These are phyloP conservation scores for Suillia variegata DNA, from an alignment of 2,888 invertebrate species.

Conservation along the genomic window DNA sequence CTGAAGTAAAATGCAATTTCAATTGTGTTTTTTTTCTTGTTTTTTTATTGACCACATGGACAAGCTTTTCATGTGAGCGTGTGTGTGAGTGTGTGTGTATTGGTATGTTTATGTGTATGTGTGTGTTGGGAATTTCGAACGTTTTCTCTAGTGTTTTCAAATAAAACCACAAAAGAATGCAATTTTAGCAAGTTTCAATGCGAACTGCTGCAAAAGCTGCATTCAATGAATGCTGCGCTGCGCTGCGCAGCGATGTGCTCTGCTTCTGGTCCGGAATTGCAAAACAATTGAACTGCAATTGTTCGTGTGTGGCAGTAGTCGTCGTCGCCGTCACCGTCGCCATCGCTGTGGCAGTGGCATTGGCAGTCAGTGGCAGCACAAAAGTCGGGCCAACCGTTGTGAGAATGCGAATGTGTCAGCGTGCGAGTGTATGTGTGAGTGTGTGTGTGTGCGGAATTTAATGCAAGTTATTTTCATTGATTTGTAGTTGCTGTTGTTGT, in stretches of 20 bases:
- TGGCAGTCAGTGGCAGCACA: neutral
- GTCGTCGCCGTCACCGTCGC: no score
- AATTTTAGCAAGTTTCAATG: conserved; percentile 34
- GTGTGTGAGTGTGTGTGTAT: neutral
- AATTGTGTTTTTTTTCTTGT: neutral
- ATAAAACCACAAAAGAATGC: conserved; percentile 32
- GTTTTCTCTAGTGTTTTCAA: neutral
- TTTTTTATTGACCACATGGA: conserved; percentile 2
- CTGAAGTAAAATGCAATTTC: neutral
- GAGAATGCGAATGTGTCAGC: neutral
- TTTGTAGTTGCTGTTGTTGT: no score
- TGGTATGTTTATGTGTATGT: neutral
- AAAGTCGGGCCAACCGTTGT: neutral
- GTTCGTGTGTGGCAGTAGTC: neutral
- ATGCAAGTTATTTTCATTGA: neutral
- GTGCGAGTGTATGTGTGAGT: neutral
- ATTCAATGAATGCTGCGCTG: neutral
- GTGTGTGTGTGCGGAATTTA: neutral
- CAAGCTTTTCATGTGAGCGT: neutral
- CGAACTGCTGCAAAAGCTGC: no score
- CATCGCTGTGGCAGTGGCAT: no score
- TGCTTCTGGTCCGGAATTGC: neutral
- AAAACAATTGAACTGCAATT: conserved; percentile 19
- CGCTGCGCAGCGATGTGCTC: no score
- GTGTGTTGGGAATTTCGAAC: conserved; percentile 2